Evolutionary conservation across 2,797 vertebrate genomes (phyloP), one percentile per base, ranked within the genome.

Genomic region (Oreonectes daqikongensis): DNA sequence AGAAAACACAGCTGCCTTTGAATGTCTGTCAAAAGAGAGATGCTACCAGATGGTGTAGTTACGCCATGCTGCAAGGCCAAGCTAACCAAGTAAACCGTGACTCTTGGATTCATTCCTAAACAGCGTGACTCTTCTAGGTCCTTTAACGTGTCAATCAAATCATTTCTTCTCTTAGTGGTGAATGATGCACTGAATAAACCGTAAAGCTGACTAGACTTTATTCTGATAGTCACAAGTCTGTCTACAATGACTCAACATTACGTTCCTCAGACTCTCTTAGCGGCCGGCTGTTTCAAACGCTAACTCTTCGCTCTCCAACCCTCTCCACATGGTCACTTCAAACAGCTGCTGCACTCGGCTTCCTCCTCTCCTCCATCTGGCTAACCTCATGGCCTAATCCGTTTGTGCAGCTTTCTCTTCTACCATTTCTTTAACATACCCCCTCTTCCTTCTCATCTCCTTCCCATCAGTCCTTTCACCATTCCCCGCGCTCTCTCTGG

Each of bases 401-500:
- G 1, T 18, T 7, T 44, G 30, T 57, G 38, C 17, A 59, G 57
- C 77, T 75, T 55, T 66, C 69, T 82, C 69, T 77, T 18, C 35
- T 26, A 59, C 55, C 20, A 22, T 67, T 66, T 42, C 7, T 30
- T 60, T 68, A 61, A 42, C n/a, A 68, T 18, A 64, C 40, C 5
- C 75, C 67, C 35, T n/a, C n/a, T 44, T 65, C 53, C 24, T 32
- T 59, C 63, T 72, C 72, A 72, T 79, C 81, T 85, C 70, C 44
- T 61, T 81, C 80, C 68, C 8, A 22, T 69, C 46, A 24, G 52
- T 78, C 69, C 73, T 80, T 65, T 55, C 48, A 63, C 28, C 44
- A 72, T 63, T 64, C 18, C 18, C 75, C 77, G 18, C 4, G 79
- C 75, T 67, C 72, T 75, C 78, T 80, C 82, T 82, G 78, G 84